Evolutionary conservation across 2,888 invertebrate genomes (phyloP), one percentile per base, ranked within the genome.

Genomic region (Formica aserva): DNA sequence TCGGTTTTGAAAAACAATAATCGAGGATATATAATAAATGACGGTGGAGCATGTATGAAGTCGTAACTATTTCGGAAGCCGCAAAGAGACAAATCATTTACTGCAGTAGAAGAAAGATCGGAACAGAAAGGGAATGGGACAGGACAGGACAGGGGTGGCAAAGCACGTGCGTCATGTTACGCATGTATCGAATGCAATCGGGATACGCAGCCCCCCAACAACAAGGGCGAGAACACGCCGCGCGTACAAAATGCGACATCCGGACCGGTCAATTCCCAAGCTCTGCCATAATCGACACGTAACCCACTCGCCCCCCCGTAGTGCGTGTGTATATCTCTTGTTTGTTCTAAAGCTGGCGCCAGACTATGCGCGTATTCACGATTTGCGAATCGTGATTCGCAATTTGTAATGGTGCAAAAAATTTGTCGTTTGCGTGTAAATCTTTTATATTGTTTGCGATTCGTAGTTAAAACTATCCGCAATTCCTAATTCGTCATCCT

Each of bases 251-350:
- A 90, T 91, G 91, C 91, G 90, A 92, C 92, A 92, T 93, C 91
- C 90, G 91, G 91, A 91, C 89, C 91, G 91, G 89, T 92, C 92
- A 91, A 92, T 93, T 93, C 91, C 91, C 92, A 92, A 92, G 91
- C 87, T 87, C 83, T 87, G 82, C 82, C 78, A 66, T 69, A 57
- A 71, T 78, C 82, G 75, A 74, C 81, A 65, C 52, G 48, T 83
- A 88, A 83, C 85, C 83, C 84, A 57, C 84, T 87, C 66, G 52
- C 72, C 78, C 81, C 26, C 26, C 26, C 26, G 26, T 26, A 26
- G 35, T 4, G 32, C 6, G 35, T 35, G 38, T 38, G 26, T 32
- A 15, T 83, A 18, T 11, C 41, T 5, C 57, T 35, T 26, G 35
- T 26, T 80, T 45, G n/a, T 71, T 71, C 9, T 48, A 80, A 71